Evolutionary conservation across 2,113 vertebrate species (phyloP).

Genomic region (Barnardius zonarius): DNA sequence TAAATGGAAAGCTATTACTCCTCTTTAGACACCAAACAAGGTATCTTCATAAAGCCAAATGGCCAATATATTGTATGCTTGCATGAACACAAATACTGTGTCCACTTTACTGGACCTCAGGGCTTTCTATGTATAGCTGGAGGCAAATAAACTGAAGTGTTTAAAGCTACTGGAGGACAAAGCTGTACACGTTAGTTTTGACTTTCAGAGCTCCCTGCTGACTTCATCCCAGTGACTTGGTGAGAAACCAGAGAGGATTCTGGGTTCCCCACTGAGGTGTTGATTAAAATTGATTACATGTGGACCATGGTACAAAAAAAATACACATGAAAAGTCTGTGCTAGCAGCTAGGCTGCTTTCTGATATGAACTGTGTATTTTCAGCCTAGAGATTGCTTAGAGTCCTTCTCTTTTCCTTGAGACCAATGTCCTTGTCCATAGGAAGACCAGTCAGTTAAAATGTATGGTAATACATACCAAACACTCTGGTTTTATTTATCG

Average conservation of each 20-base stretch:
- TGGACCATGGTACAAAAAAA: neutral
- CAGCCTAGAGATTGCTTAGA: neutral
- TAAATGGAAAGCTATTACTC: slow-evolving; percentile 49
- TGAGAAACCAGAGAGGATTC: neutral
- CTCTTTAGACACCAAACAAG: slow-evolving; percentile 30
- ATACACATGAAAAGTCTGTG: neutral
- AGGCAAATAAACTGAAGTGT: neutral
- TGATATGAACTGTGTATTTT: neutral
- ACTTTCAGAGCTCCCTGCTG: neutral
- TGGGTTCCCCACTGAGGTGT: neutral
- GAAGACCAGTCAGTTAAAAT: neutral
- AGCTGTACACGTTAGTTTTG: neutral
- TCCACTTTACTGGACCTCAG: neutral
- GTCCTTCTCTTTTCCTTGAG: neutral
- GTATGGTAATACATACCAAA: neutral
- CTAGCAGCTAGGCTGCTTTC: neutral
- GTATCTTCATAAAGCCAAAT: neutral
- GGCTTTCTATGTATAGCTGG: neutral
- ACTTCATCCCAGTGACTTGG: neutral
- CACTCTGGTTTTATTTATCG: neutral
- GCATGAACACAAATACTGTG: neutral
- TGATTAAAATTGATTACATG: neutral
- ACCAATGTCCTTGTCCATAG: neutral
- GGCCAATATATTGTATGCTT: neutral
- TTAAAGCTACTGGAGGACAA: neutral